Conservation (phyloP, 2,888 invertebrate species). For the Drosophila hamatofila region DNA sequence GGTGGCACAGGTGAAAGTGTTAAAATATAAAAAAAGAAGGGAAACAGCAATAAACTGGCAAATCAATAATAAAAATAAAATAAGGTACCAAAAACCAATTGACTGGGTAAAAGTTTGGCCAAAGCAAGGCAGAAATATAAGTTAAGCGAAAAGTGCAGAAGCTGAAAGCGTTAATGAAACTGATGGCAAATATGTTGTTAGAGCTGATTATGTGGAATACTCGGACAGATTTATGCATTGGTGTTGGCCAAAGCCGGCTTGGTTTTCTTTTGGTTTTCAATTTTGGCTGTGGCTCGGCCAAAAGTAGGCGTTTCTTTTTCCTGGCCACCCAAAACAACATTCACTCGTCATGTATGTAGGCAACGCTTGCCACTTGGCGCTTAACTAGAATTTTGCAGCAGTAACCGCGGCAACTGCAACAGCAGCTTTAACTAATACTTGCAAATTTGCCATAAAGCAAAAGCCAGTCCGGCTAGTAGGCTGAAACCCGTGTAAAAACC, state of each 20-base stretch:
- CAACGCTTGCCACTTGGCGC: slow-evolving; percentile 55
- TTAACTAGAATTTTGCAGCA: slow-evolving; percentile 63
- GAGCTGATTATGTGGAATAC: slow-evolving; percentile 21
- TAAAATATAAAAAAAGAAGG: slow-evolving; percentile 49
- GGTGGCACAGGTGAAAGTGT: slow-evolving; percentile 68
- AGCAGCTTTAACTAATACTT: slow-evolving; percentile 30
- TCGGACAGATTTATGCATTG: slow-evolving; percentile 33
- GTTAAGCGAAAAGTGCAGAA: neutral
- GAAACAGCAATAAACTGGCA: slow-evolving; percentile 37
- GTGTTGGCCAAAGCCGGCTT: slow-evolving; percentile 11
- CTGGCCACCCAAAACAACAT: slow-evolving; percentile 73
- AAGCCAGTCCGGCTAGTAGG: slow-evolving; percentile 48
- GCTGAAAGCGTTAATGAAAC: slow-evolving; percentile 18
- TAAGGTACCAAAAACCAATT: slow-evolving; percentile 59
- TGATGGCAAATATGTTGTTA: neutral
- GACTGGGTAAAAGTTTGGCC: slow-evolving; percentile 19
- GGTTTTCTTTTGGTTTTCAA: slow-evolving; percentile 21
- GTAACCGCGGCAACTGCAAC: slow-evolving; percentile 8
- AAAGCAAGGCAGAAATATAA: neutral
- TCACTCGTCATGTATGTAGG: slow-evolving; percentile 69
- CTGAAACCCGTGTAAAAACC: slow-evolving; percentile 50
- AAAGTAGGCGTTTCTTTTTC: slow-evolving; percentile 52
- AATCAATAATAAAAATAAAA: slow-evolving; percentile 44
- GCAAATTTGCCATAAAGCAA: slow-evolving; percentile 51
- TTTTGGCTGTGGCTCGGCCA: slow-evolving; percentile 14